Conservation (phyloP, 2,113 vertebrate genomes). For the Vidua chalybeata region DNA sequence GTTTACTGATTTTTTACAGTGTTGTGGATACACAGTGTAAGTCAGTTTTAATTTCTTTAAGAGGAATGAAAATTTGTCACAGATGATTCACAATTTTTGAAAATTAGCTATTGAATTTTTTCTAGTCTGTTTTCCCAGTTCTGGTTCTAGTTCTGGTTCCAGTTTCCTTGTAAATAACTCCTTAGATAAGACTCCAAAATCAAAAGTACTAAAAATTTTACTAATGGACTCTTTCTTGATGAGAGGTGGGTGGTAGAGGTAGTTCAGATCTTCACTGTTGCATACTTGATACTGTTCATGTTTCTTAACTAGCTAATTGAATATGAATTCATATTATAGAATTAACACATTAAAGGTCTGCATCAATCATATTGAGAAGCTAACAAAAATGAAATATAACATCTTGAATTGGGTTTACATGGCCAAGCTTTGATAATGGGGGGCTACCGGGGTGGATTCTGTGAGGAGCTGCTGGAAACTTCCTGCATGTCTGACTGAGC, state of each 20-base stretch:
- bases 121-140: background rate
- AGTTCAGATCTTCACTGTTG: background rate
- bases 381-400: constrained; percentile 57
- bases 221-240: background rate
- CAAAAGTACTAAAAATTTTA: background rate
- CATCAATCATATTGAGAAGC: constrained; percentile 59
- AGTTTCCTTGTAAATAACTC: background rate
- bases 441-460: no score
- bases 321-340: constrained; percentile 50
- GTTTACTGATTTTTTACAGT: background rate
- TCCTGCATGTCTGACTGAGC: background rate
- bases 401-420: background rate
- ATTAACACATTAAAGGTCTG: constrained; percentile 43
- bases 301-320: constrained; percentile 50
- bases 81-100: background rate
- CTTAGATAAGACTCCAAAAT: background rate
- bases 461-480: background rate
- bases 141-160: background rate
- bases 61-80: background rate
- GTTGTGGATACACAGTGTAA: background rate
- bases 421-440: background rate
- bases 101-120: background rate
- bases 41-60: background rate
- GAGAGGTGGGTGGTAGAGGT: background rate
- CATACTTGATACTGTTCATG: background rate